Evolutionary conservation across 2,113 vertebrate genomes (phyloP).

Genomic region (Mesocricetus auratus): DNA sequence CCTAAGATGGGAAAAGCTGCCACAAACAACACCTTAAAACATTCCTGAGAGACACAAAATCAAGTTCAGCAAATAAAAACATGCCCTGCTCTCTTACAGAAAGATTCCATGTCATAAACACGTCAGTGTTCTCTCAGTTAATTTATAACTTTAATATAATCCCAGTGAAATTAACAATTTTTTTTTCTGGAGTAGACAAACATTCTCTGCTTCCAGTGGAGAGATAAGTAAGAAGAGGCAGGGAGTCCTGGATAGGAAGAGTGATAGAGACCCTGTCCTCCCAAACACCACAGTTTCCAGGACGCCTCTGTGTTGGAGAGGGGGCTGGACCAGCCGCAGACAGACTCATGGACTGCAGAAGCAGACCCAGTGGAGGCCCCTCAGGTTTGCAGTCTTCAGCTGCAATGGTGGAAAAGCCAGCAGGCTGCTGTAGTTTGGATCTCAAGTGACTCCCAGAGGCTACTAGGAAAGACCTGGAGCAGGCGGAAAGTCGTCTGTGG

Average conservation of each 20-base stretch:
- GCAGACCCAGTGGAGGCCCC: too few species aligned
- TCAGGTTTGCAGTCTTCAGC: neutral
- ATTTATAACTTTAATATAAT: constrained; percentile 44
- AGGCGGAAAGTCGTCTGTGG: neutral
- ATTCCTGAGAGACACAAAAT: neutral
- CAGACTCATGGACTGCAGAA: neutral
- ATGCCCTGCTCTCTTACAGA: neutral
- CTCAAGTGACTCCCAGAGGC: neutral
- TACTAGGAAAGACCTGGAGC: neutral
- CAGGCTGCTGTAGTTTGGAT: neutral
- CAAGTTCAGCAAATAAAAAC: neutral
- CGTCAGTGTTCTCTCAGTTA: neutral
- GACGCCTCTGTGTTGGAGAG: rapidly evolving
- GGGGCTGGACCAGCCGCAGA: neutral
- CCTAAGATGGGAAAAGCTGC: neutral
- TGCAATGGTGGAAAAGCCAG: neutral
- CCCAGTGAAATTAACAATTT: neutral
- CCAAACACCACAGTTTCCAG: neutral
- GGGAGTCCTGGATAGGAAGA: neutral
- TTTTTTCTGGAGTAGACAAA: neutral
- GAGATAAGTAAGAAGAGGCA: neutral
- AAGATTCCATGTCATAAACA: neutral
- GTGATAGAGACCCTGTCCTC: neutral
- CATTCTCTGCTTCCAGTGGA: neutral
- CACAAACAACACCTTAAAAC: neutral